Evolutionary conservation across 2,888 invertebrate species (phyloP).

Genomic region (Ethmia dodecea): DNA sequence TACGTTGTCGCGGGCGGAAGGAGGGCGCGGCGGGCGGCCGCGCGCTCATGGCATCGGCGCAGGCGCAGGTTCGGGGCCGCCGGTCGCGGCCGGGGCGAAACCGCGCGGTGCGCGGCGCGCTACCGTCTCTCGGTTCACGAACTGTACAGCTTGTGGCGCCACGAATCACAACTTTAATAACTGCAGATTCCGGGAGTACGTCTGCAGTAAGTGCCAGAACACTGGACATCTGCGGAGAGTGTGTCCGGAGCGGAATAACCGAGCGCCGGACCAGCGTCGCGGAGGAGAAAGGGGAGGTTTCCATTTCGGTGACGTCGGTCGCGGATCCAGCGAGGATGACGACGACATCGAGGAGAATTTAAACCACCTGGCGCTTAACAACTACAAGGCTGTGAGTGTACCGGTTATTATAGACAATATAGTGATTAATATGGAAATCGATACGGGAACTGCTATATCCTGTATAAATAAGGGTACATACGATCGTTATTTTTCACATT

Average conservation of each 20-base stretch:
- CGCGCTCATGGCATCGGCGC: background rate
- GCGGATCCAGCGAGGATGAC: background rate
- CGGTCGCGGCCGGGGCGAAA: no score
- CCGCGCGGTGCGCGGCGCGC: no score
- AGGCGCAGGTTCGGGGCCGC: background rate
- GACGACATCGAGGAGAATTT: slow-evolving; percentile 7
- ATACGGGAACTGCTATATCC: slow-evolving; percentile 24
- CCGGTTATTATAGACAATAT: slow-evolving; percentile 12
- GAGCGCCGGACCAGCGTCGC: no score
- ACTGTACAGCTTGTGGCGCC: background rate
- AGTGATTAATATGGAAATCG: slow-evolving; percentile 20
- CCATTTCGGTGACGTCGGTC: no score
- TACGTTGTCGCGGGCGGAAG: background rate
- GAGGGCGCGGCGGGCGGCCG: background rate
- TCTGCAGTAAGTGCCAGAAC: slow-evolving; percentile 5
- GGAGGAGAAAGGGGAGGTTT: background rate
- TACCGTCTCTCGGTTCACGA: no score
- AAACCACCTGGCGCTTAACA: slow-evolving; percentile 13
- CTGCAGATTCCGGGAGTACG: slow-evolving; percentile 1
- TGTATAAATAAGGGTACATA: slow-evolving; percentile 22
- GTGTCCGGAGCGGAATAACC: slow-evolving; percentile 3
- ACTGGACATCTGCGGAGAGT: slow-evolving; percentile 7
- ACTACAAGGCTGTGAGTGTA: slow-evolving; percentile 20
- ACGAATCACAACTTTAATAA: background rate
- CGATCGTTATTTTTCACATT: slow-evolving; percentile 8